phyloP scores from a whole-genome alignment of 2,113 vertebrate species.

The Quiscalus mexicanus region DNA sequence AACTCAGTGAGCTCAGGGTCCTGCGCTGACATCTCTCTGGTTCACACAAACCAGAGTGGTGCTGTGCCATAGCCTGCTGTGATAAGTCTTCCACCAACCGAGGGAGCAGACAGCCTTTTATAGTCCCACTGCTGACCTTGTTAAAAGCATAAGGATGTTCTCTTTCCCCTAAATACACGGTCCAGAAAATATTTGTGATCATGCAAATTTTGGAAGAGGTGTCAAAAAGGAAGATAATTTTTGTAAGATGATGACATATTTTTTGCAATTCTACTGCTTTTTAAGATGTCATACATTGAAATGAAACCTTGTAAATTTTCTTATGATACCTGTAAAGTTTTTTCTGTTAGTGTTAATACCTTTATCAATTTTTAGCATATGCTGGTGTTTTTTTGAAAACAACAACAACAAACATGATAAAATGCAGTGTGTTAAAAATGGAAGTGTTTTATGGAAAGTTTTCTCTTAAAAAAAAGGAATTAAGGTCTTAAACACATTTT shows the following conservation, averaged over 20 bases:
- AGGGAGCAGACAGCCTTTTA: not conserved
- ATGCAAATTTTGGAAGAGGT: not conserved
- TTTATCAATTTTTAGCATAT: not conserved
- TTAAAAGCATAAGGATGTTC: not conserved
- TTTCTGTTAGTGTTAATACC: not conserved
- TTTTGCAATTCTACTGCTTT: not conserved
- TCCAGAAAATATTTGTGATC: not conserved
- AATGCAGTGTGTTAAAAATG: not conserved
- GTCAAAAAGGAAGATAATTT: not conserved
- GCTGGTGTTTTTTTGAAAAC: rapidly evolving
- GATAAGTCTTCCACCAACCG: not conserved
- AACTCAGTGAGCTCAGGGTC: rapidly evolving
- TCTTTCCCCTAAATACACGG: rapidly evolving
- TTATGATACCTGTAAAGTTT: not conserved
- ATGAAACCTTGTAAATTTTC: not conserved
- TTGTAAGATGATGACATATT: not conserved
- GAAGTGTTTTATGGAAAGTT: not conserved
- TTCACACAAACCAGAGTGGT: not conserved
- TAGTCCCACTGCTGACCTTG: not conserved
- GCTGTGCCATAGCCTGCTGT: too few relatives aligned
- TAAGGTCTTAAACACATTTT: not conserved
- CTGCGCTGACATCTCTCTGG: not conserved
- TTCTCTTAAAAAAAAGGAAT: rapidly evolving
- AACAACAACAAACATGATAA: not conserved
- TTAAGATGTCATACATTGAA: not conserved